These are phyloP conservation scores for Emydura subglobosa DNA, from an alignment of 2,113 vertebrate species.

Conservation along the genomic window DNA sequence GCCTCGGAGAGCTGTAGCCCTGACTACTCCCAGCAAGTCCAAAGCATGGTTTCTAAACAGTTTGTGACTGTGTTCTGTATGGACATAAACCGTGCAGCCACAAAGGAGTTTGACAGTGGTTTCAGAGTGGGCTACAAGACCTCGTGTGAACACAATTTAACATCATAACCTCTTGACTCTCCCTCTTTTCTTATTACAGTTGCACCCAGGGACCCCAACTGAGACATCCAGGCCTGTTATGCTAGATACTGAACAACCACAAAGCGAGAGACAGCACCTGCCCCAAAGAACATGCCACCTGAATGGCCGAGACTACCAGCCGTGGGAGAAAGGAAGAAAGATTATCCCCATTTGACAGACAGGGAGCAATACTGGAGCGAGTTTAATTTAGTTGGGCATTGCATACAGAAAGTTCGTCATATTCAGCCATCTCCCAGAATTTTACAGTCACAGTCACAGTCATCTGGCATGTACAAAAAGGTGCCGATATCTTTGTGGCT, in stretches of 20 bases:
- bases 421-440: not conserved
- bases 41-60: not conserved
- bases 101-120: not conserved
- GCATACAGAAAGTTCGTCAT: not conserved
- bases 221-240: rapidly evolving
- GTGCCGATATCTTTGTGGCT: not conserved
- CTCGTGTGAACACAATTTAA: not conserved
- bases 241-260: not conserved
- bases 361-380: not conserved
- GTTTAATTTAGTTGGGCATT: not conserved
- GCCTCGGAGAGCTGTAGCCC: not conserved
- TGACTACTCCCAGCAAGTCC: not conserved
- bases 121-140: not conserved
- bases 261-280: not conserved
- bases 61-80: not conserved
- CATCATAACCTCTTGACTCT: not conserved
- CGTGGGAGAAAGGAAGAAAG: not conserved
- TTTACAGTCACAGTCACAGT: not conserved
- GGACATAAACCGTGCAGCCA: not conserved
- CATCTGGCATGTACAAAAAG: not conserved
- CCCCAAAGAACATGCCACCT: not conserved
- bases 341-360: rapidly evolving
- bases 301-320: not conserved
- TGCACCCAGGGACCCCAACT: not conserved
- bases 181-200: not conserved